phyloP scores from a whole-genome alignment of 2,113 vertebrate genomes.

The Pangasianodon hypophthalmus region DNA sequence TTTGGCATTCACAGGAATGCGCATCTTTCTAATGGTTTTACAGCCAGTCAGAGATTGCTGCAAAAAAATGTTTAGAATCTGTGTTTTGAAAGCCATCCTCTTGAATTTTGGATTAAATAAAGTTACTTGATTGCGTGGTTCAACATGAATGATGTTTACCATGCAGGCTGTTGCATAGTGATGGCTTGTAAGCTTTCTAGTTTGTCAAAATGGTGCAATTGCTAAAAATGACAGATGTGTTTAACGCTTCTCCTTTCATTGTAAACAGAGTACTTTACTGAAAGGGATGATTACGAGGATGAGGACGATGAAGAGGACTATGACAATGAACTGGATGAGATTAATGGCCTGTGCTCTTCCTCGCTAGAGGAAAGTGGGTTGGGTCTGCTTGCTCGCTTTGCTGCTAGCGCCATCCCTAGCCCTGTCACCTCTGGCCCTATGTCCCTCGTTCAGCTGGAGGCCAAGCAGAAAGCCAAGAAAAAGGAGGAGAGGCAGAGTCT shows the following conservation, averaged over 20 bases:
- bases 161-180: too few species aligned
- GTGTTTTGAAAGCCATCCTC: neutral
- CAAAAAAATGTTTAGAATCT: neutral
- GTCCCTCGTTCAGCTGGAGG: conserved; percentile 85
- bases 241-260: conserved; percentile 58
- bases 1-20: conserved; percentile 28
- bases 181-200: neutral
- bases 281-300: conserved; percentile 67
- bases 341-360: conserved; percentile 72
- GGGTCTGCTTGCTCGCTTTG: conserved; percentile 90
- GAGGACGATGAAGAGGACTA: conserved; percentile 73
- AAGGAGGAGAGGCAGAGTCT: conserved; percentile 86
- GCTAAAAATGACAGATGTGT: neutral
- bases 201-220: neutral
- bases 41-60: neutral
- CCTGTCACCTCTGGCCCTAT: conserved; percentile 78
- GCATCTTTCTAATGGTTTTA: neutral
- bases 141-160: neutral
- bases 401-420: conserved; percentile 86
- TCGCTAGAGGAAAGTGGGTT: conserved; percentile 89
- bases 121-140: neutral
- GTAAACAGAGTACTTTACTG: conserved; percentile 84
- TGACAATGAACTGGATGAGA: conserved; percentile 71
- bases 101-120: neutral
- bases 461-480: conserved; percentile 86